Evolutionary conservation across 2,113 vertebrate species (phyloP).

Genomic region (Pseudopipra pipra): DNA sequence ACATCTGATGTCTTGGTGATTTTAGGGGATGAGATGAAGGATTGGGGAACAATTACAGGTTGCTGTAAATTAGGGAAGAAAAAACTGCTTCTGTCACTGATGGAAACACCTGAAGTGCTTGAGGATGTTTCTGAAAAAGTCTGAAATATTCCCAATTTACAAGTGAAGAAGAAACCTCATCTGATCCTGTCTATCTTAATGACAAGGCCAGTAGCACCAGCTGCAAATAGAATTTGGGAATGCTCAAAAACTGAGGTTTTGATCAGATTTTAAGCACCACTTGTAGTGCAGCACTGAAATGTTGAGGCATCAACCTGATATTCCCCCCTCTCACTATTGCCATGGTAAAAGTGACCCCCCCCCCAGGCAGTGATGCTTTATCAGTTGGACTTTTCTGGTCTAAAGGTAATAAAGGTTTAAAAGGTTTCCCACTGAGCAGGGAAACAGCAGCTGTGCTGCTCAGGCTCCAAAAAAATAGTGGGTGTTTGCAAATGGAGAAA

Average conservation of each 20-base stretch:
- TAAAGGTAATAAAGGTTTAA: not conserved
- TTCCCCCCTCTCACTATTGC: not conserved
- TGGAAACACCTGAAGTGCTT: not conserved
- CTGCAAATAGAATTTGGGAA: not conserved
- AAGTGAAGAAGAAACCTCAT: not conserved
- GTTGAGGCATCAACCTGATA: not conserved
- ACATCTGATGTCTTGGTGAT: accelerated
- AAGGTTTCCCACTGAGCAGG: not conserved
- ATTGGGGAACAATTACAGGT: not conserved
- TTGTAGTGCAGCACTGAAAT: not conserved
- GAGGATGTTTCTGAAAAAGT: not conserved
- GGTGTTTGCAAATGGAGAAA: not conserved
- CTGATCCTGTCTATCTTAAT: not conserved
- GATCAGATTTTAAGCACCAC: not conserved
- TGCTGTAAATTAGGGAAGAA: accelerated
- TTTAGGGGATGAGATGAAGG: not conserved
- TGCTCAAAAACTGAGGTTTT: not conserved
- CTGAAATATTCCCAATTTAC: not conserved
- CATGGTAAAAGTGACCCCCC: not conserved
- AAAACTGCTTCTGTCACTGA: too few relatives aligned
- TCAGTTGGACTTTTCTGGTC: not conserved
- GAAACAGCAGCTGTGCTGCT: not conserved
- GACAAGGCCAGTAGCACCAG: not conserved
- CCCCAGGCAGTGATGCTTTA: not conserved
- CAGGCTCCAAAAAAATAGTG: not conserved